Percentiles rank a stretch among this genome's conserved stretches.
These are phyloP conservation scores for Catharus minimus DNA, from an alignment of 2,113 vertebrate genomes.

Conservation along the genomic window DNA sequence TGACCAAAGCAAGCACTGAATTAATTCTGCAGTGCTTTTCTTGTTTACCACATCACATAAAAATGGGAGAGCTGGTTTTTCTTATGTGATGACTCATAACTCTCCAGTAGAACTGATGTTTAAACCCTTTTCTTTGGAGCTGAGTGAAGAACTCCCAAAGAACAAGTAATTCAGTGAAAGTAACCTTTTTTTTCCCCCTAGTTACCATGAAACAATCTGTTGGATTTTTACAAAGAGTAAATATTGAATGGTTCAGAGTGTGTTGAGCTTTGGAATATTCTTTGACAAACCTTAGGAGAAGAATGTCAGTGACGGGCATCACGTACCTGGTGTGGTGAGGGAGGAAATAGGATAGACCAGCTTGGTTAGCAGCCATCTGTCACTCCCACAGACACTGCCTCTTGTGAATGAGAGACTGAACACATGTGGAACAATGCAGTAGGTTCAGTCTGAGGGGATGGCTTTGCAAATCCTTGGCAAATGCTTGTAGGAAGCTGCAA, in stretches of 20 bases:
- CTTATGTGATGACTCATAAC: constrained; percentile 34
- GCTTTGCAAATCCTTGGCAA: not conserved
- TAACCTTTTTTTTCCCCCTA: not conserved
- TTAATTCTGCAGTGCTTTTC: constrained; percentile 33
- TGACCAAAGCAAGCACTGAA: constrained; percentile 38
- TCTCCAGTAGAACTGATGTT: not conserved
- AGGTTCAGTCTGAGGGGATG: not conserved
- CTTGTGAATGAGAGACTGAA: not conserved
- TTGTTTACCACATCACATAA: constrained; percentile 36
- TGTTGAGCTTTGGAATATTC: not conserved
- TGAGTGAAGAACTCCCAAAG: not conserved
- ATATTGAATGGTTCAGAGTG: not conserved
- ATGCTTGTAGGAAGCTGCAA: not conserved
- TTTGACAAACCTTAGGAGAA: not conserved
- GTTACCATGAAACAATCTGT: not conserved
- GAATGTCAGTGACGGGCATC: not conserved
- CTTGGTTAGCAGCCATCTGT: constrained; percentile 23
- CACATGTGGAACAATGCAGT: not conserved
- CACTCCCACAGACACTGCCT: not conserved
- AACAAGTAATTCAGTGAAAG: not conserved
- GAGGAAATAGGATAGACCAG: not conserved
- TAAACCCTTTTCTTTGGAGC: not conserved
- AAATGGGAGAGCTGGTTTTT: constrained; percentile 29
- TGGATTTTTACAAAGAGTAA: not conserved
- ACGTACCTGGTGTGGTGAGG: not conserved